phyloP scores from a whole-genome alignment of 2,888 invertebrate genomes.

The Alsophila aescularia region DNA sequence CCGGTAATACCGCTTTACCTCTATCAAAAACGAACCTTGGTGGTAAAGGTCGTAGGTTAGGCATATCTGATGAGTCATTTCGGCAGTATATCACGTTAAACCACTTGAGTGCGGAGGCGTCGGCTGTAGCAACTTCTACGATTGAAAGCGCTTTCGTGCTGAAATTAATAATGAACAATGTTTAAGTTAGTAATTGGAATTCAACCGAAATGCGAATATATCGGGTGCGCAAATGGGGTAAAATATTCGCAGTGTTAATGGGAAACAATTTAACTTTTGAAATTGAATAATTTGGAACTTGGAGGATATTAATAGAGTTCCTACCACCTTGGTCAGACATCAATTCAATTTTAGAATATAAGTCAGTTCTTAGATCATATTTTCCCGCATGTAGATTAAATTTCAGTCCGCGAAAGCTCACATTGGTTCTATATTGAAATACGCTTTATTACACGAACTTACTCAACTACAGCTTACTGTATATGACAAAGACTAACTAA shows the following conservation, averaged over 20 bases:
- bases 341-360: too few relatives aligned
- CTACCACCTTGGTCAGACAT: too few relatives aligned
- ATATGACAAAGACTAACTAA: neutral
- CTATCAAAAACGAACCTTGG: neutral
- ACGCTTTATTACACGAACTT: too few relatives aligned
- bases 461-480: too few relatives aligned
- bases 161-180: conserved; percentile 25
- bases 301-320: conserved; percentile 8
- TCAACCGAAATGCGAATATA: conserved; percentile 7
- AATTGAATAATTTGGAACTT: conserved; percentile 6
- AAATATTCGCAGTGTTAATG: conserved; percentile 6
- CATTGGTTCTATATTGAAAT: too few relatives aligned
- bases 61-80: conserved; percentile 47
- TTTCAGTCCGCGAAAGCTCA: too few relatives aligned
- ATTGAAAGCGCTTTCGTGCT: conserved; percentile 21
- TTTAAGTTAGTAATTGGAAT: conserved; percentile 25
- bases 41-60: conserved; percentile 44
- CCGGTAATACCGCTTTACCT: neutral
- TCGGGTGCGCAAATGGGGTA: conserved; percentile 1
- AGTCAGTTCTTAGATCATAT: too few relatives aligned
- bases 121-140: conserved; percentile 8
- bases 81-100: conserved; percentile 25
- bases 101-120: conserved; percentile 17
- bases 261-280: conserved; percentile 21
- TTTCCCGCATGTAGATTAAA: too few relatives aligned